Conservation (phyloP, 2,113 vertebrate species). For the Larimichthys crocea region DNA sequence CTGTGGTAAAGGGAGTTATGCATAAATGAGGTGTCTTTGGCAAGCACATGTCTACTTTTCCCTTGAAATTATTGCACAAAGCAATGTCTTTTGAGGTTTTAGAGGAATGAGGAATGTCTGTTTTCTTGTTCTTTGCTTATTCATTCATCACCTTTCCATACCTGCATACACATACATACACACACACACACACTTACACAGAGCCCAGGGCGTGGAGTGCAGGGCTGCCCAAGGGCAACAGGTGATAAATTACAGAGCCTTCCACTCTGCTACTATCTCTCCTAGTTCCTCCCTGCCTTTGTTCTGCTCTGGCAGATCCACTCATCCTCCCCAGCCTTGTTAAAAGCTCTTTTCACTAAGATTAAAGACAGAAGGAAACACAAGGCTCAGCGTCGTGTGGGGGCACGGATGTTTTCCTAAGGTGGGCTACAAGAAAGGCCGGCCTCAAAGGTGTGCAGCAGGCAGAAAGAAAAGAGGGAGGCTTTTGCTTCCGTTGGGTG, state of each 20-base stretch:
- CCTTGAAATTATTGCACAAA: constrained; percentile 27
- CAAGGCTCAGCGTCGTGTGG: constrained; percentile 79
- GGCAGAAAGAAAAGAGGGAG: constrained; percentile 57
- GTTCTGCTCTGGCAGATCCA: constrained; percentile 79
- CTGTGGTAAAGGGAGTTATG: constrained; percentile 17
- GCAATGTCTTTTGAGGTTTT: constrained; percentile 34
- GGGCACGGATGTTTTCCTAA: constrained; percentile 87
- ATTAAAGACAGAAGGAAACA: constrained; percentile 83
- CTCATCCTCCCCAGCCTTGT: constrained; percentile 66
- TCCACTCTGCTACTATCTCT: constrained; percentile 75
- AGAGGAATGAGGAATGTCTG: constrained; percentile 27
- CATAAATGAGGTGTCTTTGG: constrained; percentile 19
- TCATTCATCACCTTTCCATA: constrained; percentile 65
- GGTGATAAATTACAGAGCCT: constrained; percentile 86
- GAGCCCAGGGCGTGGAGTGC: constrained; percentile 42
- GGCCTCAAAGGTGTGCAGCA: constrained; percentile 70
- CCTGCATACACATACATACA: constrained; percentile 3
- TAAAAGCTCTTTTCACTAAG: constrained; percentile 83
- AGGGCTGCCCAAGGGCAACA: constrained; percentile 76
- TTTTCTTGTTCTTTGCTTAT: constrained; percentile 29
- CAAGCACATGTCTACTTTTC: neutral
- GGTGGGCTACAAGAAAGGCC: constrained; percentile 79
- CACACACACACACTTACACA: constrained; percentile 30
- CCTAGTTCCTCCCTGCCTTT: constrained; percentile 81
- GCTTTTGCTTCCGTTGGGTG: constrained; percentile 53